Evolutionary conservation across 2,888 invertebrate species (phyloP).

Genomic region (Torymus texanus): DNA sequence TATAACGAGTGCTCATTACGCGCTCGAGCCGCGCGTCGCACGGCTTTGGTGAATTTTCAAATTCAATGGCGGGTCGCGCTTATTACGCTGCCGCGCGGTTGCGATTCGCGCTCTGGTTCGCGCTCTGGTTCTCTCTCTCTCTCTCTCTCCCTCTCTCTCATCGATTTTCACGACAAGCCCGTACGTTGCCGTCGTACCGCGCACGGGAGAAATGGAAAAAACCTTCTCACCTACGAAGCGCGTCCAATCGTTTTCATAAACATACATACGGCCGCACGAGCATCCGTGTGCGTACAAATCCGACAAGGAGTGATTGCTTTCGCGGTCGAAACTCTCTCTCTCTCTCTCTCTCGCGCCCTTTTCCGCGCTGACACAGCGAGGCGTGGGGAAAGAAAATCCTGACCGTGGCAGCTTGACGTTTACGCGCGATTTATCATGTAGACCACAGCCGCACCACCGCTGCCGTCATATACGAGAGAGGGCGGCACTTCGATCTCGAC

Average conservation of each 20-base stretch:
- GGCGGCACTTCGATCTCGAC: too few relatives aligned
- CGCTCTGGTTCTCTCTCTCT: too few relatives aligned
- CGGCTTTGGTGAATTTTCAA: constrained; percentile 17
- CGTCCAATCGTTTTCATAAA: constrained; percentile 33
- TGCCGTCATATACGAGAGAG: not conserved
- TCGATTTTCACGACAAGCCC: too few relatives aligned
- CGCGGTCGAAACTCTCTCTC: constrained; percentile 13
- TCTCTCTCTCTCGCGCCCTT: not conserved
- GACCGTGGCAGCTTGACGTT: constrained; percentile 48
- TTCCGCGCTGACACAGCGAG: constrained; percentile 15
- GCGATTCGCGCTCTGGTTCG: too few relatives aligned
- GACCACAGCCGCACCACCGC: not conserved
- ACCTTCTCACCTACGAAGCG: not conserved
- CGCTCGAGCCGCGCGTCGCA: not conserved
- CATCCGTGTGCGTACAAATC: constrained; percentile 13
- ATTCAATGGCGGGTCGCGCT: constrained; percentile 15
- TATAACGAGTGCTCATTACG: constrained; percentile 35
- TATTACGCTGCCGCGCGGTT: not conserved
- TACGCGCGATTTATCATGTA: constrained; percentile 45
- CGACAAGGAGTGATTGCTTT: constrained; percentile 45
- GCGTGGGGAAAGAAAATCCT: constrained; percentile 36
- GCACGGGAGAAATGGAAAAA: too few relatives aligned
- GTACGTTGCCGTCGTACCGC: too few relatives aligned
- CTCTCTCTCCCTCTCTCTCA: not conserved
- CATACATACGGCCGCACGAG: not conserved